Percentiles rank a stretch among this genome's conserved stretches.
Evolutionary conservation across 2,113 vertebrate species (phyloP).

Genomic region (Centrocercus urophasianus): DNA sequence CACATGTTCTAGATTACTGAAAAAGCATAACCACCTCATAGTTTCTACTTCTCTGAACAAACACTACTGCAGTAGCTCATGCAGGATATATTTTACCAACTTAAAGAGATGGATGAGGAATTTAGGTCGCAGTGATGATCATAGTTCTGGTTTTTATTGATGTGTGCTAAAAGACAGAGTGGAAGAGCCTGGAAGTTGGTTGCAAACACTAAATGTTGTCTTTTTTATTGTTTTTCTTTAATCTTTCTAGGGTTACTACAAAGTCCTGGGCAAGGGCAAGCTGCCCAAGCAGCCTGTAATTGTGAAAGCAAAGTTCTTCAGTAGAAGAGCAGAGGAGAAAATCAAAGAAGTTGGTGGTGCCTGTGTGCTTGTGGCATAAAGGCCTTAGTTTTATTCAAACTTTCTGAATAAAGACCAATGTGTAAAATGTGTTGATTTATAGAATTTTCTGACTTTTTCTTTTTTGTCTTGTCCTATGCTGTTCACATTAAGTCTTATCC

Average conservation of each 20-base stretch:
- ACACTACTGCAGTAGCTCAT: neutral
- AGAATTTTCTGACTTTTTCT: neutral
- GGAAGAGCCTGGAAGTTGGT: neutral
- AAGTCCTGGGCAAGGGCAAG: constrained; percentile 92
- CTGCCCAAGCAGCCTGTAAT: constrained; percentile 92
- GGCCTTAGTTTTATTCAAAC: constrained; percentile 24
- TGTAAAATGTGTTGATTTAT: neutral
- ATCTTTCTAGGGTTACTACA: constrained; percentile 86
- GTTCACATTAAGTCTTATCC: neutral
- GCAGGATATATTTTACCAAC: neutral
- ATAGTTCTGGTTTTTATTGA: neutral
- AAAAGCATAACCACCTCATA: neutral
- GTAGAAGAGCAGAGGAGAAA: constrained; percentile 90
- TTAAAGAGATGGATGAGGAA: neutral
- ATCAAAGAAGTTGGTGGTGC: constrained; percentile 92
- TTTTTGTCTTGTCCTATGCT: rapidly evolving
- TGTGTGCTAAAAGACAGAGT: neutral
- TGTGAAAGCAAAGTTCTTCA: constrained; percentile 95
- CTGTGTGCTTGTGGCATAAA: constrained; percentile 89
- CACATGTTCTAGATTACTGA: neutral
- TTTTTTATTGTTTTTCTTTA: neutral
- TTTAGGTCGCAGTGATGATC: neutral
- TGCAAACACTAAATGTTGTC: neutral
- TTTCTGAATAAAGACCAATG: constrained; percentile 57
- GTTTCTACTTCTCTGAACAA: neutral